A percentile compares a stretch with the other conserved stretches of the same genome.
These are phyloP conservation scores for Abrostola triplasia DNA, from an alignment of 2,888 invertebrate genomes.

Conservation along the genomic window DNA sequence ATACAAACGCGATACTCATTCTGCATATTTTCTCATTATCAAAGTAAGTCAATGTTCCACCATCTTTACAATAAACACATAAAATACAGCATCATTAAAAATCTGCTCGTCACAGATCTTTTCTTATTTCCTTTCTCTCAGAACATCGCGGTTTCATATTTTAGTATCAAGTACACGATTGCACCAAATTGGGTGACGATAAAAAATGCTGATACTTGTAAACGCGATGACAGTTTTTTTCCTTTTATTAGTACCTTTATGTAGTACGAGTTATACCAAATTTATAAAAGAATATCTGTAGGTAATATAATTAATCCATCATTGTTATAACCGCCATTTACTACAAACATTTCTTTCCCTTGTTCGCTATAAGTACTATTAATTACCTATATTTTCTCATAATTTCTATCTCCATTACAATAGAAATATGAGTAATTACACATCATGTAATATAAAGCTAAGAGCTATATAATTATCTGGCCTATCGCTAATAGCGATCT, in stretches of 20 bases:
- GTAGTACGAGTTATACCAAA: neutral
- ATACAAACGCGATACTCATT: too few relatives aligned
- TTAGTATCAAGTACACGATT: conserved; percentile 31
- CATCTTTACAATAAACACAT: conserved; percentile 25
- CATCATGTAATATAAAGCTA: neutral
- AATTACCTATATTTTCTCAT: neutral
- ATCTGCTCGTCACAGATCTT: conserved; percentile 35
- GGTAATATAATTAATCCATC: too few relatives aligned
- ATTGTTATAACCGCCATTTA: too few relatives aligned
- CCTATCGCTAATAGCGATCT: conserved; percentile 4
- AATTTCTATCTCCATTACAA: neutral
- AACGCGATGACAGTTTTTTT: neutral
- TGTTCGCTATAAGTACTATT: too few relatives aligned
- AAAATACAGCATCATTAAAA: conserved; percentile 41
- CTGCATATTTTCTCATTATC: neutral
- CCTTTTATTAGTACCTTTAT: neutral
- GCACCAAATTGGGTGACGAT: conserved; percentile 4
- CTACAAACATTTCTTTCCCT: too few relatives aligned
- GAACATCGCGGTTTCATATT: conserved; percentile 30
- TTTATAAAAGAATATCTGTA: too few relatives aligned
- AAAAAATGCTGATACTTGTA: neutral
- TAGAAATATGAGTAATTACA: neutral
- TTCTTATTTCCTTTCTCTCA: conserved; percentile 50
- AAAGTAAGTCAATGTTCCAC: conserved; percentile 36
- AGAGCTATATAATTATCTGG: conserved; percentile 2